Conservation (phyloP, 2,113 vertebrate genomes). For the Lanius collurio region DNA sequence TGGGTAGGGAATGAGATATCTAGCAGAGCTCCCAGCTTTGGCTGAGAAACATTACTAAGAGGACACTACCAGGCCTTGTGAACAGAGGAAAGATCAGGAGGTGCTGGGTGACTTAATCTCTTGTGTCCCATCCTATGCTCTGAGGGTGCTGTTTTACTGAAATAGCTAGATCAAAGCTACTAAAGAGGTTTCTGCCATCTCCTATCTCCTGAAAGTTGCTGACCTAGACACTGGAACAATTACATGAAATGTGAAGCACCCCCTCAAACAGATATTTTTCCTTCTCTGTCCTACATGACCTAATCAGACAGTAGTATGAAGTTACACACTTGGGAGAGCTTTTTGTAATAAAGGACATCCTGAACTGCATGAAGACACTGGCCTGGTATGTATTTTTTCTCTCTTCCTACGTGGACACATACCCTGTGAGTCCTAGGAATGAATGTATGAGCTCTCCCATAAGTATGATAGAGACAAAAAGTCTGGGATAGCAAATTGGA, state of each 20-base stretch:
- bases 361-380: not conserved
- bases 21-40: not conserved
- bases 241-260: constrained; percentile 48
- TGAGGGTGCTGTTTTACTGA: not conserved
- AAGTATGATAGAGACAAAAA: not conserved
- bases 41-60: not conserved
- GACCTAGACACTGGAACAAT: constrained; percentile 1
- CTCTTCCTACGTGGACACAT: not conserved
- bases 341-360: not conserved
- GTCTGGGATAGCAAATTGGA: not conserved
- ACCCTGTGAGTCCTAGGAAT: not conserved
- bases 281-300: not conserved
- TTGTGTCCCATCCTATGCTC: accelerated
- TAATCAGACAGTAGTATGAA: constrained; percentile 26
- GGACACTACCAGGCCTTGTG: not conserved
- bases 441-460: not conserved
- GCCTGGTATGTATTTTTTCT: not conserved
- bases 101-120: not conserved
- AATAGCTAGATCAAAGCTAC: not conserved
- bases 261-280: not conserved
- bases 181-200: constrained; percentile 10
- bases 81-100: not conserved
- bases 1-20: not conserved
- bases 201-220: not conserved
- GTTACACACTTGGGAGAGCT: constrained; percentile 18